Evolutionary conservation across 2,797 vertebrate species (phyloP).

Genomic region (Rhinatrema bivittatum): DNA sequence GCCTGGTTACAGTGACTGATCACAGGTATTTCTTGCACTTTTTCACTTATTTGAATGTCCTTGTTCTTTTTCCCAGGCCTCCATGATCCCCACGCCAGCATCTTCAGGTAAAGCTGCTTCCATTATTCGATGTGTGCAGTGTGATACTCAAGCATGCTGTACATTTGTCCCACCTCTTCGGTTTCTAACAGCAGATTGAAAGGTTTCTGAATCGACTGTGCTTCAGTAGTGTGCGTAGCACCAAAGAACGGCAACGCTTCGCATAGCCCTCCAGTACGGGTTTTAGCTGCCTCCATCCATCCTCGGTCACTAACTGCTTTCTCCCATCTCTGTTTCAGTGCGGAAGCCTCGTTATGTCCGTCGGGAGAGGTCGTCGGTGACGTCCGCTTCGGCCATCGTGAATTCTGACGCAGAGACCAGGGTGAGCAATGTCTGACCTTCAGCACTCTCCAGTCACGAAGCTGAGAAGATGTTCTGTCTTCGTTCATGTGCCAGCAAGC

Average conservation of each 20-base stretch:
- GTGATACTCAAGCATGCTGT: no score
- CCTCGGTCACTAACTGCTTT: no score
- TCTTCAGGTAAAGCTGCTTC: conserved; percentile 74
- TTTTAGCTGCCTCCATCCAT: no score
- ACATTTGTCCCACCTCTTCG: no score
- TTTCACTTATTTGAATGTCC: no score
- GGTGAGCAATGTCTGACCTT: conserved; percentile 68
- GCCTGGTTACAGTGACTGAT: no score
- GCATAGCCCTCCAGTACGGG: no score
- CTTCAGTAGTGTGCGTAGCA: no score
- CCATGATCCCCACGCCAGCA: conserved; percentile 76
- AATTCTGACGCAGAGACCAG: conserved; percentile 60
- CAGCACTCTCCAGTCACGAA: conserved; percentile 12
- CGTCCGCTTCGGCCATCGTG: conserved; percentile 42
- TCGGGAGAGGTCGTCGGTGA: conserved; percentile 66
- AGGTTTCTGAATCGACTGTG: no score
- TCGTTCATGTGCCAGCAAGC: conserved; percentile 47
- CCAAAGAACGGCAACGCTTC: no score
- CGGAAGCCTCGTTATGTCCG: conserved; percentile 85
- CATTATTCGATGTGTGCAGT: not conserved
- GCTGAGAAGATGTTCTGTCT: conserved; percentile 25
- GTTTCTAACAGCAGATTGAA: no score
- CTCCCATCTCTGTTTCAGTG: conserved; percentile 53
- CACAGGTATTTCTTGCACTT: no score
- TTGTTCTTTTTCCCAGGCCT: conserved; percentile 61